These are phyloP conservation scores for Sphyrna mokarran DNA, from an alignment of 2,113 vertebrate genomes.

Conservation along the genomic window DNA sequence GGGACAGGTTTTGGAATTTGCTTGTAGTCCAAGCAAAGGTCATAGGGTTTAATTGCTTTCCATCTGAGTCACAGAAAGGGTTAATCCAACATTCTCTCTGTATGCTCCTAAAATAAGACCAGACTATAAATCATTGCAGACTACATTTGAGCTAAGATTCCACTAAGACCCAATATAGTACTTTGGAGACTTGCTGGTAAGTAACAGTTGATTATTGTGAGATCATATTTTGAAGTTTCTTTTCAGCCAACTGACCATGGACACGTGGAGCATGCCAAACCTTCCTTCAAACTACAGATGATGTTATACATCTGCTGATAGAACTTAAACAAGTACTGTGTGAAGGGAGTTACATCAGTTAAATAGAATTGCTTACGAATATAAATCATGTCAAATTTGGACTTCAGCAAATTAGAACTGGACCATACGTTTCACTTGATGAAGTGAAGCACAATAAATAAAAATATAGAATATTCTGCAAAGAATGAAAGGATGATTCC, in stretches of 20 bases:
- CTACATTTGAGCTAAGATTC: background rate
- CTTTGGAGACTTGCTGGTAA: background rate
- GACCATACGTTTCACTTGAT: background rate
- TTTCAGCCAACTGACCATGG: background rate
- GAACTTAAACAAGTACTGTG: background rate
- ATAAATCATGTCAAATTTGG: background rate
- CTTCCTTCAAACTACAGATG: background rate
- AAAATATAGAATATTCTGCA: background rate
- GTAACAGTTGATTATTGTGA: background rate
- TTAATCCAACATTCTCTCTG: background rate
- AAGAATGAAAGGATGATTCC: background rate
- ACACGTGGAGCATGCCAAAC: background rate
- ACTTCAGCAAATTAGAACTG: background rate
- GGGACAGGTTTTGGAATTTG: background rate
- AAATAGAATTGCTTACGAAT: background rate
- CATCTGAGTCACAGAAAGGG: background rate
- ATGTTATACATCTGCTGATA: background rate
- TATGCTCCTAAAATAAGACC: background rate
- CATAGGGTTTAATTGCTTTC: background rate
- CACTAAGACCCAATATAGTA: background rate
- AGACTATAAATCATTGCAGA: background rate
- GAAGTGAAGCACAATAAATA: background rate
- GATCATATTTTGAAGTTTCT: background rate
- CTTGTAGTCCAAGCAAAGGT: background rate
- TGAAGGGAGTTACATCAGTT: background rate